A percentile compares a stretch with the other conserved stretches of the same genome.
phyloP scores from a whole-genome alignment of 2,888 invertebrate genomes.

The Synergus gifuensis region DNA sequence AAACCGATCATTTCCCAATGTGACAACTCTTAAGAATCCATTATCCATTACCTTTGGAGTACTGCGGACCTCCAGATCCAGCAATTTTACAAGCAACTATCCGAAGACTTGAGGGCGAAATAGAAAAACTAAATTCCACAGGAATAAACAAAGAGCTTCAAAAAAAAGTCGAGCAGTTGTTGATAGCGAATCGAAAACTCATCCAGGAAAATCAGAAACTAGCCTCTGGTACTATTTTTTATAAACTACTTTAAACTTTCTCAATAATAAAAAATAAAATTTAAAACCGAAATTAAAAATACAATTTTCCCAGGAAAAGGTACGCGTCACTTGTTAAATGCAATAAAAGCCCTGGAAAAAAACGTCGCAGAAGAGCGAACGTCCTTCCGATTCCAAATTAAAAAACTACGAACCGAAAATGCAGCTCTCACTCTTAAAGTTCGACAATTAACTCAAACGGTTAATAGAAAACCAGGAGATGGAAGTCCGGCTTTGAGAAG shows the following conservation, averaged over 20 bases:
- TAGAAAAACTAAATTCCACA: conserved; percentile 72
- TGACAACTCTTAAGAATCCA: conserved; percentile 75
- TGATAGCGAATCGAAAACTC: conserved; percentile 61
- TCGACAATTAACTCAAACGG: conserved; percentile 57
- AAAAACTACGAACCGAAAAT: conserved; percentile 77
- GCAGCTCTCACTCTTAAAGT: conserved; percentile 70
- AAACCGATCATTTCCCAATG: conserved; percentile 22
- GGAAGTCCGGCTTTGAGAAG: conserved; percentile 58
- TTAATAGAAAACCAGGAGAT: conserved; percentile 56
- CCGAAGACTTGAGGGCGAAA: conserved; percentile 77
- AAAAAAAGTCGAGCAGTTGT: conserved; percentile 67
- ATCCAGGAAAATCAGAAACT: conserved; percentile 65
- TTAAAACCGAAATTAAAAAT: conserved; percentile 1
- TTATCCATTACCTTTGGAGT: conserved; percentile 80
- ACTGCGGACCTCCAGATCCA: conserved; percentile 80
- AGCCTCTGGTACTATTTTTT: conserved; percentile 54
- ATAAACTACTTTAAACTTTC: neutral
- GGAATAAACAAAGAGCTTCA: conserved; percentile 65
- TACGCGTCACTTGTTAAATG: conserved; percentile 69
- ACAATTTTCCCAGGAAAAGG: conserved; percentile 59
- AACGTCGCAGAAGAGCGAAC: conserved; percentile 76
- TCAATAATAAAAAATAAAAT: conserved; percentile 37
- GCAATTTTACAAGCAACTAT: conserved; percentile 79
- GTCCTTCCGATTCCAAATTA: conserved; percentile 76
- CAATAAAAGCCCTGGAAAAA: conserved; percentile 76